These are phyloP conservation scores for Stenodera caucasica DNA, from an alignment of 2,888 invertebrate species.

Conservation along the genomic window DNA sequence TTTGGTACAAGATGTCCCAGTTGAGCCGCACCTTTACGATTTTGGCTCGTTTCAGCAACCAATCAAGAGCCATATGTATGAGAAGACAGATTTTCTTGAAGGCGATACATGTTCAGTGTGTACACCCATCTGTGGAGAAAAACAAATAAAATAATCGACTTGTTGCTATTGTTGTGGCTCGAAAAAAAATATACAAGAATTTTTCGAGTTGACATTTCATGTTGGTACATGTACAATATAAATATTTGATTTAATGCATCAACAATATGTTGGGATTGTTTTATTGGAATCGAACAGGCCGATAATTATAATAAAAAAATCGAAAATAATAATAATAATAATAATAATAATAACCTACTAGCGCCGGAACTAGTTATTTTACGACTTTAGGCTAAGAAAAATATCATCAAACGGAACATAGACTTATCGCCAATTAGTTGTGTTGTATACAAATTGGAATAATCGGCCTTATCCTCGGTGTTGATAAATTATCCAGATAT, in stretches of 20 bases:
- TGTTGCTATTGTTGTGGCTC: neutral
- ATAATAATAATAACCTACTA: neutral
- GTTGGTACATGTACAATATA: neutral
- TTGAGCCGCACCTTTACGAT: too few species aligned
- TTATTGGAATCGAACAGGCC: neutral
- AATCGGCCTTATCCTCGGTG: neutral
- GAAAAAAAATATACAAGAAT: neutral
- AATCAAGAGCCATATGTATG: too few species aligned
- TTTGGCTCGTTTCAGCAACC: too few species aligned
- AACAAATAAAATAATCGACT: neutral
- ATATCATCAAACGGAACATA: too few species aligned
- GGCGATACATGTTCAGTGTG: too few species aligned
- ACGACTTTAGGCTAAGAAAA: neutral
- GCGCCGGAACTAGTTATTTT: slow-evolving; percentile 2
- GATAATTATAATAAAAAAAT: too few species aligned
- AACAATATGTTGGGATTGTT: neutral
- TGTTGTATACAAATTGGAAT: neutral
- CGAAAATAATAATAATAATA: too few species aligned
- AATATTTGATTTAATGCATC: neutral
- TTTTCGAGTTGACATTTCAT: slow-evolving; percentile 1
- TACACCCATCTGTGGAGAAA: too few species aligned
- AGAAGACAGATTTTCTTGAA: too few species aligned
- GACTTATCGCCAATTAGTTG: neutral
- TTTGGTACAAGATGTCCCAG: too few species aligned
- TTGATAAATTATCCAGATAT: neutral